Evolutionary conservation across 2,888 invertebrate genomes (phyloP).

Genomic region (Euspilapteryx auroguttella): DNA sequence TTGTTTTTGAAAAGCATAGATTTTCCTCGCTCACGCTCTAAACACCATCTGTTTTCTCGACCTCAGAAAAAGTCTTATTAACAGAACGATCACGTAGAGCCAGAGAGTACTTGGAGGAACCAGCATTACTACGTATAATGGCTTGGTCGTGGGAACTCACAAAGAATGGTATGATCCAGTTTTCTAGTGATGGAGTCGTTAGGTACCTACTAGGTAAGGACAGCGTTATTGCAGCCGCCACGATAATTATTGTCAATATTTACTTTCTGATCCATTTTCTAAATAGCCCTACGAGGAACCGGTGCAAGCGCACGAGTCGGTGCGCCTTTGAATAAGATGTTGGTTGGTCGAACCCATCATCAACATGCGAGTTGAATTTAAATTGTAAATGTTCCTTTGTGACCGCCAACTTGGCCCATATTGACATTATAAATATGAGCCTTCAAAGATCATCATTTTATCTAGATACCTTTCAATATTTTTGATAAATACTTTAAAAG

Average conservation of each 20-base stretch:
- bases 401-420: not conserved
- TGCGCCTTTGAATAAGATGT: not conserved
- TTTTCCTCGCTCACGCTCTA: constrained; percentile 1
- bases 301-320: not conserved
- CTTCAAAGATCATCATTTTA: too few relatives aligned
- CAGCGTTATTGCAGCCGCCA: constrained; percentile 42
- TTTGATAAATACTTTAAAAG: constrained; percentile 11
- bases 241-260: constrained; percentile 51
- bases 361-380: not conserved
- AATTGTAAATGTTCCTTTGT: not conserved
- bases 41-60: constrained; percentile 17
- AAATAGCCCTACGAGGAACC: constrained; percentile 1
- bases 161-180: constrained; percentile 51
- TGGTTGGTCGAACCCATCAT: not conserved
- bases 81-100: constrained; percentile 34
- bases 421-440: too few relatives aligned
- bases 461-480: too few relatives aligned
- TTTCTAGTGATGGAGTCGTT: constrained; percentile 19
- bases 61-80: constrained; percentile 36
- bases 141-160: constrained; percentile 46
- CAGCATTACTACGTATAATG: constrained; percentile 25
- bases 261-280: constrained; percentile 18
- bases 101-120: constrained; percentile 14
- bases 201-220: constrained; percentile 19
- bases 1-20: too few relatives aligned